Conservation (phyloP, 2,797 vertebrate genomes). For the Jordanella pulchra region DNA sequence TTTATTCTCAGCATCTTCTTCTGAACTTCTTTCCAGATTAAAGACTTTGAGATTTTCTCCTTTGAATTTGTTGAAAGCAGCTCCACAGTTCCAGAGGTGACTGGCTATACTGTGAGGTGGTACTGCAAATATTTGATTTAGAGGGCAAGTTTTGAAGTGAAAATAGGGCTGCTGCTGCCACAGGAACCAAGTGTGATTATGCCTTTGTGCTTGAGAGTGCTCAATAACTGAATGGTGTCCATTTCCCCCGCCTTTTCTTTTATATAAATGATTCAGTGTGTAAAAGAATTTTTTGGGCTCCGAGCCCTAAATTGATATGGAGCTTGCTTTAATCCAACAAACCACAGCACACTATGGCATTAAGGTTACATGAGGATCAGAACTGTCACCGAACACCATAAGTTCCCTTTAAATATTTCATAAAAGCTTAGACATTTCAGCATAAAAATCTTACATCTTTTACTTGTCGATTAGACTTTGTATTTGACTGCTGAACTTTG, state of each 20-base stretch:
- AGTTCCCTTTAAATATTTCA: slow-evolving; percentile 15
- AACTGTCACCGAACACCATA: slow-evolving; percentile 35
- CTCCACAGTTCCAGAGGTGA: slow-evolving; percentile 10
- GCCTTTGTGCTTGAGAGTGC: slow-evolving; percentile 15
- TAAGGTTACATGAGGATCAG: slow-evolving; percentile 49
- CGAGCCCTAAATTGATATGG: slow-evolving; percentile 41
- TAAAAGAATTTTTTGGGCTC: slow-evolving; percentile 29
- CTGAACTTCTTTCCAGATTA: slow-evolving; percentile 23
- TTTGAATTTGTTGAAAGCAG: slow-evolving; percentile 44
- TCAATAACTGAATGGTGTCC: slow-evolving; percentile 2
- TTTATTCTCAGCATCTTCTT: slow-evolving; percentile 4
- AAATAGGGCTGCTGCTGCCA: slow-evolving; percentile 14
- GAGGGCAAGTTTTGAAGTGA: slow-evolving; percentile 45
- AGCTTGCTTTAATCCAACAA: slow-evolving; percentile 45
- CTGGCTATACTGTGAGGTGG: slow-evolving; percentile 17
- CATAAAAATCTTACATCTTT: slow-evolving; percentile 15
- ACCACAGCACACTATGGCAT: slow-evolving; percentile 37
- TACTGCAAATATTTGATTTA: slow-evolving; percentile 38
- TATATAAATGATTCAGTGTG: slow-evolving; percentile 44
- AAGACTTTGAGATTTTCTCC: slow-evolving; percentile 36
- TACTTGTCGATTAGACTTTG: neutral
- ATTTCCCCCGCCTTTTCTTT: neutral
- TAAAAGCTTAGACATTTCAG: slow-evolving; percentile 27
- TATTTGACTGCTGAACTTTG: neutral
- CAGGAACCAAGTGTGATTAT: neutral